Conservation (phyloP, 2,113 vertebrate genomes). For the Mormoops blainvillei region DNA sequence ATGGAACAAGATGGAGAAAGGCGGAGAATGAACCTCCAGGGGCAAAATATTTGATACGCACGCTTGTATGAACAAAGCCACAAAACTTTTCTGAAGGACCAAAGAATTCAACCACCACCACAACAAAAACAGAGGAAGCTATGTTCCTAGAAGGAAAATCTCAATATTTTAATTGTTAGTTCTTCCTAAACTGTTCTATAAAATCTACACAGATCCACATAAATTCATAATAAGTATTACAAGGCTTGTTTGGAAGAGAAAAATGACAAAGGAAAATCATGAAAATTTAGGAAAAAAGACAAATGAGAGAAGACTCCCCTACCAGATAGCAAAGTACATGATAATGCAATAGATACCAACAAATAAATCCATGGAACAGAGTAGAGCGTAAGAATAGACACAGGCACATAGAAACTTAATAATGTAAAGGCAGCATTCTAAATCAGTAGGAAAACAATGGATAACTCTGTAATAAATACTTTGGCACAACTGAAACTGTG, state of each 20-base stretch:
- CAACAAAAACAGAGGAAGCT: background rate
- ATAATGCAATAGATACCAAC: background rate
- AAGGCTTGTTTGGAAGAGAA: background rate
- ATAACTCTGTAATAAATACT: background rate
- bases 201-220: background rate
- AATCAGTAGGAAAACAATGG: background rate
- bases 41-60: background rate
- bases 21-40: background rate
- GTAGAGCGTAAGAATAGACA: background rate
- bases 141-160: background rate
- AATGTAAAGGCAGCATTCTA: slow-evolving; percentile 9
- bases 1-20: background rate
- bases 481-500: background rate
- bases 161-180: background rate
- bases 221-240: background rate
- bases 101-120: background rate
- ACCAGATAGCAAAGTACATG: background rate
- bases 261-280: background rate
- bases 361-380: background rate
- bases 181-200: background rate
- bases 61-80: background rate
- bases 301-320: background rate
- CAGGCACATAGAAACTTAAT: background rate
- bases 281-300: background rate
- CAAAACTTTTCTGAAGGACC: background rate